Evolutionary conservation across 2,888 invertebrate genomes (phyloP).

Genomic region (Drosophila colorata): DNA sequence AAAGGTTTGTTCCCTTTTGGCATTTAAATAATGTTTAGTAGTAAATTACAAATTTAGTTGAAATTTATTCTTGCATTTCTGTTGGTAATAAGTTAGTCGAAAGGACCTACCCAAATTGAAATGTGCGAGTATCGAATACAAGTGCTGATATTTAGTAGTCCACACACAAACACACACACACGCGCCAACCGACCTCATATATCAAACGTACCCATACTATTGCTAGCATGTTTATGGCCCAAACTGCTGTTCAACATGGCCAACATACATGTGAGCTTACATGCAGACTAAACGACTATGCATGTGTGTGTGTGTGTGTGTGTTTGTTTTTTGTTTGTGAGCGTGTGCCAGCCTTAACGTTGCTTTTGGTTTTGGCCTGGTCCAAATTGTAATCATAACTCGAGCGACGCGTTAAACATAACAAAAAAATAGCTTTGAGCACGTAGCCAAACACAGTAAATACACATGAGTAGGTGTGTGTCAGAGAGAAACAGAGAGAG

Average conservation of each 20-base stretch:
- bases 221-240: slow-evolving; percentile 37
- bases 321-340: slow-evolving; percentile 8
- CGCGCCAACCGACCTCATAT: slow-evolving; percentile 26
- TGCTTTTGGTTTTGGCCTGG: slow-evolving; percentile 16
- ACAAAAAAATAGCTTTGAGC: slow-evolving; percentile 77
- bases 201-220: slow-evolving; percentile 25
- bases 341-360: background rate
- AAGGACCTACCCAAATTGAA: slow-evolving; percentile 3
- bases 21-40: background rate
- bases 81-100: too few relatives aligned
- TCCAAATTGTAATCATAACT: slow-evolving; percentile 76
- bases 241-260: slow-evolving; percentile 35
- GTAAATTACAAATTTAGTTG: background rate
- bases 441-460: slow-evolving; percentile 59
- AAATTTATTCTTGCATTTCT: too few relatives aligned
- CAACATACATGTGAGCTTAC: slow-evolving; percentile 17
- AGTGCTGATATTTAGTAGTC: slow-evolving; percentile 27
- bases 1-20: background rate
- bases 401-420: slow-evolving; percentile 74
- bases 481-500: too few relatives aligned
- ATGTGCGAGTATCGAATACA: slow-evolving; percentile 26
- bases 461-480: background rate
- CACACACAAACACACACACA: slow-evolving; percentile 7
- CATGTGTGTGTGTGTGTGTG: background rate
- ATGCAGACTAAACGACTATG: slow-evolving; percentile 1